Percentiles rank a stretch among this genome's conserved stretches.
These are phyloP conservation scores for Timema podura DNA, from an alignment of 2,888 invertebrate genomes.

Conservation along the genomic window DNA sequence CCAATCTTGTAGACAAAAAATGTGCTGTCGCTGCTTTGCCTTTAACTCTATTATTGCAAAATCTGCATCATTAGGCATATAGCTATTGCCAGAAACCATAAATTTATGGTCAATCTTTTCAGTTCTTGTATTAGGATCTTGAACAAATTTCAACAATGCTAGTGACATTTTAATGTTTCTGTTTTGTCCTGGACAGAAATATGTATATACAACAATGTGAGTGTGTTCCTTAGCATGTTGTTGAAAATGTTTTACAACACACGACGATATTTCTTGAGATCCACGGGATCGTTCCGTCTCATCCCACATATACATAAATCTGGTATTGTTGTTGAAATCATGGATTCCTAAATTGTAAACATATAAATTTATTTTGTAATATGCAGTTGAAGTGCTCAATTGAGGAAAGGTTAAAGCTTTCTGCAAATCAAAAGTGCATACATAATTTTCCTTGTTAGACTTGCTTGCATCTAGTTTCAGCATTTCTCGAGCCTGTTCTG, in stretches of 20 bases:
- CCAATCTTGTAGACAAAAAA: conserved; percentile 4
- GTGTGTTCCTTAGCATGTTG: neutral
- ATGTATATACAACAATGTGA: too few species aligned
- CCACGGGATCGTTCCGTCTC: neutral
- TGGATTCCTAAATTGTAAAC: conserved; percentile 1
- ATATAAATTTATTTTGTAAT: neutral
- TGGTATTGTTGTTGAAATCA: neutral
- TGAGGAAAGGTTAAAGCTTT: neutral
- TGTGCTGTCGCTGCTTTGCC: too few species aligned
- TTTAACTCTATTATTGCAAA: too few species aligned
- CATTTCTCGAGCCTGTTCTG: conserved; percentile 7
- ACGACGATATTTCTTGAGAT: neutral
- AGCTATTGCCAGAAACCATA: too few species aligned
- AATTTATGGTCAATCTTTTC: too few species aligned
- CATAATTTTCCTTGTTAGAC: neutral
- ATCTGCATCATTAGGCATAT: too few species aligned
- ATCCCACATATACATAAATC: conserved; percentile 11
- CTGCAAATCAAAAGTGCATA: conserved; percentile 1
- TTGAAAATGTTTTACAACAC: neutral
- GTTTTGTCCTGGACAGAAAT: too few species aligned
- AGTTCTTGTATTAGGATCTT: too few species aligned
- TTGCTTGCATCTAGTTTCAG: neutral
- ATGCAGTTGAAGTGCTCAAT: neutral
- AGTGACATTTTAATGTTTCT: too few species aligned
- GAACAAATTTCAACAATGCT: too few species aligned